phyloP scores from a whole-genome alignment of 2,888 invertebrate genomes.

The Balanococcus diminutus region DNA sequence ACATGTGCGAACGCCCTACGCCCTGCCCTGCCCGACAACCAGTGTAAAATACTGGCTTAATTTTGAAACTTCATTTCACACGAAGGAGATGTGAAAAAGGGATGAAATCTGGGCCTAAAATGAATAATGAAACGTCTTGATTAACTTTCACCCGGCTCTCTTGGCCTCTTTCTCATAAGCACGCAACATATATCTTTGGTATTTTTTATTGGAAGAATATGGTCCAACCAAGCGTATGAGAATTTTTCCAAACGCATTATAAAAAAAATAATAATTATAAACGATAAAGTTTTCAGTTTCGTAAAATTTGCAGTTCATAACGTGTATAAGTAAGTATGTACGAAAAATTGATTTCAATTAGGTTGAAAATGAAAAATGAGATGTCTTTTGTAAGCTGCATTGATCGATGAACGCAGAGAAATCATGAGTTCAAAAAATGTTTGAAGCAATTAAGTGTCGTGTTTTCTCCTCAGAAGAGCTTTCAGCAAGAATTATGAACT shows the following conservation, averaged over 20 bases:
- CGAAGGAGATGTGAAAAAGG: not conserved
- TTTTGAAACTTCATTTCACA: not conserved
- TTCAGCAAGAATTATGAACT: too few species aligned
- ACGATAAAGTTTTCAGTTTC: too few species aligned
- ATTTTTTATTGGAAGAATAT: not conserved
- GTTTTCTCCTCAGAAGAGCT: too few species aligned
- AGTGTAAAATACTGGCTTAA: slow-evolving; percentile 27
- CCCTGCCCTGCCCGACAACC: not conserved
- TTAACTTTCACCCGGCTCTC: not conserved
- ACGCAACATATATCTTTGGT: not conserved
- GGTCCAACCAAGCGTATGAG: not conserved
- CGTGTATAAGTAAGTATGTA: too few species aligned
- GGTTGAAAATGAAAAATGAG: too few species aligned
- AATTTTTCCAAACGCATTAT: not conserved
- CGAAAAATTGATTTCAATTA: too few species aligned
- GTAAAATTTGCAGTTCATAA: not conserved
- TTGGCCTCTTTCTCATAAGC: not conserved
- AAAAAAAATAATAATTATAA: too few species aligned
- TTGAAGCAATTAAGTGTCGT: too few species aligned
- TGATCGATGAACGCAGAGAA: too few species aligned
- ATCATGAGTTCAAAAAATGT: too few species aligned
- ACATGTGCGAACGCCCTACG: not conserved
- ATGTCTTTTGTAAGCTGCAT: too few species aligned
- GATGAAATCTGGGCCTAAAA: not conserved
- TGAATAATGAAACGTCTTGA: slow-evolving; percentile 27